Conservation (phyloP, 2,113 vertebrate species). For the Hippocampus comes region DNA sequence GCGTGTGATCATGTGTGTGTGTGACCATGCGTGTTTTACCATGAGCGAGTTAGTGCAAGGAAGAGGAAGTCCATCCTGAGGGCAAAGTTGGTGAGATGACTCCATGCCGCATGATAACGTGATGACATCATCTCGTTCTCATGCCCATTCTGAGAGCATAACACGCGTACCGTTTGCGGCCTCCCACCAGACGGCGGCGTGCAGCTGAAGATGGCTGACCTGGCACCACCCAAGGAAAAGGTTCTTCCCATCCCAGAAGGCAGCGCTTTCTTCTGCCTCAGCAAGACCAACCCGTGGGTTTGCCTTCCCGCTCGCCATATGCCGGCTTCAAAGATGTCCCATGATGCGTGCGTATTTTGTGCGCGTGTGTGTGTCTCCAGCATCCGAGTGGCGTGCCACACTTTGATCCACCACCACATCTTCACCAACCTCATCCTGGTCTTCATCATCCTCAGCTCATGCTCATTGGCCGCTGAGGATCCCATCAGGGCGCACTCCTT, state of each 20-base stretch:
- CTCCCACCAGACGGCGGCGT: constrained; percentile 52
- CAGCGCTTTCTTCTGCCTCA: constrained; percentile 88
- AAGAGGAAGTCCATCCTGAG: neutral
- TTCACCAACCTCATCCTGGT: constrained; percentile 95
- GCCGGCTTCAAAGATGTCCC: neutral
- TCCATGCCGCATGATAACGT: neutral
- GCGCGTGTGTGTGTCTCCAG: constrained; percentile 56
- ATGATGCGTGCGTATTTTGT: neutral
- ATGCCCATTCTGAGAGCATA: neutral
- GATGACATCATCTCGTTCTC: neutral
- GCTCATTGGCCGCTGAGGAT: constrained; percentile 90
- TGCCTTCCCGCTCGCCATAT: neutral
- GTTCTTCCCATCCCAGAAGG: constrained; percentile 88
- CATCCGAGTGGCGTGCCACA: constrained; percentile 82
- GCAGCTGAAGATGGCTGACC: constrained; percentile 78
- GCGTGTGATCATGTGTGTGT: neutral
- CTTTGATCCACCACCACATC: constrained; percentile 88
- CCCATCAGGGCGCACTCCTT: constrained; percentile 90
- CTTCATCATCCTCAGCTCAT: constrained; percentile 95
- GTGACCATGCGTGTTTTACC: neutral
- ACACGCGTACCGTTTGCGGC: neutral
- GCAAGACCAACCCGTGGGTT: constrained; percentile 85
- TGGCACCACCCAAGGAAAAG: constrained; percentile 82
- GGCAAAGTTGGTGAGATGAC: neutral
- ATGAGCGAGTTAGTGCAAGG: neutral